These are phyloP conservation scores for Melipona bicolor DNA, from an alignment of 2,888 invertebrate genomes.

Conservation along the genomic window DNA sequence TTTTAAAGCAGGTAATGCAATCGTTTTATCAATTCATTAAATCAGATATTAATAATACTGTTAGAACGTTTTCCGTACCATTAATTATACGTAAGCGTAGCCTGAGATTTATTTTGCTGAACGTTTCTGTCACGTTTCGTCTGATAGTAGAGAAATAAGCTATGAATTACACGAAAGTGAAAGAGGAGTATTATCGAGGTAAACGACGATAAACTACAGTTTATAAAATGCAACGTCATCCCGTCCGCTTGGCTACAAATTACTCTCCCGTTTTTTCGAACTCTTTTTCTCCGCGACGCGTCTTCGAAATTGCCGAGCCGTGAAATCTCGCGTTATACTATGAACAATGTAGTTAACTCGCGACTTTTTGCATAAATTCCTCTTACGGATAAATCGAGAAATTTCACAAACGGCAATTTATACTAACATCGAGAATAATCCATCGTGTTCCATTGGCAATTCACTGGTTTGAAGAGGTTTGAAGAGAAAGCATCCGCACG, in stretches of 20 bases:
- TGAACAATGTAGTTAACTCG: slow-evolving; percentile 4
- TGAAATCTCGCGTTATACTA: slow-evolving; percentile 12
- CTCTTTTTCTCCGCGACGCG: not conserved
- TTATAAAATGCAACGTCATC: slow-evolving; percentile 23
- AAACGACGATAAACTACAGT: slow-evolving; percentile 6
- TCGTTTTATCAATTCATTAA: not conserved
- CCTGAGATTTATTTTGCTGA: not conserved
- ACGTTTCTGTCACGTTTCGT: not conserved
- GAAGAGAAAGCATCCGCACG: not conserved
- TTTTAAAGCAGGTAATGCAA: not conserved
- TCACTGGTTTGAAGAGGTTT: not conserved
- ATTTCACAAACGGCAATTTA: not conserved
- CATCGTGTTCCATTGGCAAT: not conserved
- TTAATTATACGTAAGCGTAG: not conserved
- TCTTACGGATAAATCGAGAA: not conserved
- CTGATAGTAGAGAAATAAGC: not conserved
- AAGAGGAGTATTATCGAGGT: not conserved
- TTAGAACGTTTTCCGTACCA: not conserved
- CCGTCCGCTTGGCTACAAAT: not conserved
- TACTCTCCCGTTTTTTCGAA: not conserved
- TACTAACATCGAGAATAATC: not conserved
- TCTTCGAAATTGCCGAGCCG: slow-evolving; percentile 11
- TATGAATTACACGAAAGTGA: not conserved
- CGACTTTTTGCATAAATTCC: not conserved
- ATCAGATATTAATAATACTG: not conserved